Conservation (phyloP, 2,113 vertebrate genomes). For the Corapipo altera region DNA sequence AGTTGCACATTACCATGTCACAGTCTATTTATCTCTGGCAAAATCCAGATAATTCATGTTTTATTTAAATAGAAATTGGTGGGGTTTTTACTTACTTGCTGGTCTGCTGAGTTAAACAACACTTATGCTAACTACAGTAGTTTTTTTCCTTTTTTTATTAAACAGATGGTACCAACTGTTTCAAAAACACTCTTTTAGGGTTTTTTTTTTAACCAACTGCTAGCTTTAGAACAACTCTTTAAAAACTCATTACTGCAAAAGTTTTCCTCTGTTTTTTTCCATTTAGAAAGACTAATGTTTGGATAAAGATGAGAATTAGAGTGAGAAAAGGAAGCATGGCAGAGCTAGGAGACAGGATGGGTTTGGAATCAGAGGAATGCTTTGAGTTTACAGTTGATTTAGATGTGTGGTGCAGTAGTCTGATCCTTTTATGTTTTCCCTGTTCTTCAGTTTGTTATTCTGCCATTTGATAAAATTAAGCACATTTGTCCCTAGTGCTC, state of each 20-base stretch:
- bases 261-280: neutral
- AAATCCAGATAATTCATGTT: neutral
- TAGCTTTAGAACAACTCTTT: neutral
- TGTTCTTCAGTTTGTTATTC: neutral
- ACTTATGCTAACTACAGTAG: neutral
- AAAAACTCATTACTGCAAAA: neutral
- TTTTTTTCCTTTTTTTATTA: neutral
- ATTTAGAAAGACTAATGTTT: neutral
- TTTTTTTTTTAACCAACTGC: neutral
- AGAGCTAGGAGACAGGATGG: neutral
- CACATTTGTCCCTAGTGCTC: neutral
- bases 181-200: neutral
- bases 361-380: neutral
- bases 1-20: neutral
- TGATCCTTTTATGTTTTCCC: neutral
- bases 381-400: neutral
- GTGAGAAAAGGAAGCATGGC: neutral
- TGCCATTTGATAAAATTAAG: neutral
- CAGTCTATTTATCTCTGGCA: neutral
- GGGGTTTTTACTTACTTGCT: neutral
- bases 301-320: neutral
- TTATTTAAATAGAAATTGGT: neutral
- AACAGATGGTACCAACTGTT: conserved; percentile 32
- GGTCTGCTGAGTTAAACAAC: conserved; percentile 4
- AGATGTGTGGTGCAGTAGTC: neutral